phyloP scores from a whole-genome alignment of 92 coral and sea anemone species.

The Heliopora coerulea region DNA sequence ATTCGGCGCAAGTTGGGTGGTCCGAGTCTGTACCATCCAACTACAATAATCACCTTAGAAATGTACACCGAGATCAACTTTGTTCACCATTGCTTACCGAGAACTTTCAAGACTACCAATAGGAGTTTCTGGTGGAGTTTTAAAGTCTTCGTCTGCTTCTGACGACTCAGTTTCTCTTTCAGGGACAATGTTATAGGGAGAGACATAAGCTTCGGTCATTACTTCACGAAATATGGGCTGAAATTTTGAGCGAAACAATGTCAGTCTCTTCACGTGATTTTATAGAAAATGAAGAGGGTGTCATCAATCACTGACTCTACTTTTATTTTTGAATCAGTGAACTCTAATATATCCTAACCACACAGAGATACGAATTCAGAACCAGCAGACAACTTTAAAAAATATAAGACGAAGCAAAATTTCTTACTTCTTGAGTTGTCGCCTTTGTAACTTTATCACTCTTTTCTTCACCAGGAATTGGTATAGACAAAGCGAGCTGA shows the following conservation, averaged over 20 bases:
- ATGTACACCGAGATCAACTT: neutral
- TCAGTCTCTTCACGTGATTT: too few species aligned
- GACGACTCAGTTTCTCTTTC: constrained; percentile 36
- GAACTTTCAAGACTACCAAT: neutral
- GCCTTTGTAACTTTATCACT: constrained; percentile 35
- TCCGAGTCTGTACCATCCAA: too few species aligned
- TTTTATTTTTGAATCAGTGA: too few species aligned
- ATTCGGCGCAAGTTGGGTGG: too few species aligned
- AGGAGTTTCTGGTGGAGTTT: constrained; percentile 37
- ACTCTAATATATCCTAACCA: too few species aligned
- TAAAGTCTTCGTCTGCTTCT: neutral
- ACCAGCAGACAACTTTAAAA: too few species aligned
- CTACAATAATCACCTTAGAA: too few species aligned
- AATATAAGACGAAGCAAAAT: too few species aligned
- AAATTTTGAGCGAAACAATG: neutral
- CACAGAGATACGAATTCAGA: too few species aligned
- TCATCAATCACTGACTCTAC: too few species aligned
- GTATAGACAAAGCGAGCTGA: constrained; percentile 89
- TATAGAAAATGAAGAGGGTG: too few species aligned
- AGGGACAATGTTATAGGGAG: constrained; percentile 11
- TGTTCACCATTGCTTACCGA: neutral
- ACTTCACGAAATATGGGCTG: constrained; percentile 18
- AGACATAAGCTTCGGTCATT: constrained; percentile 12
- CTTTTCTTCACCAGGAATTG: constrained; percentile 78
- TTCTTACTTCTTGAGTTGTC: neutral